A percentile compares a stretch with the other conserved stretches of the same genome.
Evolutionary conservation across 1,140 invertebrate species (phyloP).

Genomic region (Camponotus floridanus): DNA sequence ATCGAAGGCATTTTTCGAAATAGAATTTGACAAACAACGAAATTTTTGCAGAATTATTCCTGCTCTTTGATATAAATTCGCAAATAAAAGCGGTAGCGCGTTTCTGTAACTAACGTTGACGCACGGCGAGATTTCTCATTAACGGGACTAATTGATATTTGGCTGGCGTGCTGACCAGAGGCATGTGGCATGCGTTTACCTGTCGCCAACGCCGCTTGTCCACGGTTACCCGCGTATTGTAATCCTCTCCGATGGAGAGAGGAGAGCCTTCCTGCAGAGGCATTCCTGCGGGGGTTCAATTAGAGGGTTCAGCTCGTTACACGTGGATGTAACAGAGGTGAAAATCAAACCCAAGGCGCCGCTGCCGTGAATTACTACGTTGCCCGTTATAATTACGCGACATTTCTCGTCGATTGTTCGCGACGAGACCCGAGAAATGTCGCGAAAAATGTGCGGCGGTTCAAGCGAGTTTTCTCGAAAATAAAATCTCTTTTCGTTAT

Average conservation of each 20-base stretch:
- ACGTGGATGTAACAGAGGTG: constrained; percentile 50
- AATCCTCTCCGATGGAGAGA: constrained; percentile 61
- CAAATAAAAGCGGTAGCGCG: background rate
- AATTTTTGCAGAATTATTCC: background rate
- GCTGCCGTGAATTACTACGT: constrained; percentile 58
- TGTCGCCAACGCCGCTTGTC: constrained; percentile 64
- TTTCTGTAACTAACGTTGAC: constrained; percentile 42
- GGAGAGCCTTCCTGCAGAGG: constrained; percentile 53
- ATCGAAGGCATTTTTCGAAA: background rate
- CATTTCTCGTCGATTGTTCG: background rate
- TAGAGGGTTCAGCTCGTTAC: constrained; percentile 71
- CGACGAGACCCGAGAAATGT: constrained; percentile 5
- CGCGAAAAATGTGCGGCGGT: background rate
- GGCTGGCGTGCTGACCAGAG: constrained; percentile 60
- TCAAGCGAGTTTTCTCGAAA: background rate
- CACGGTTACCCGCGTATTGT: constrained; percentile 71
- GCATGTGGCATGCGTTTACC: constrained; percentile 65
- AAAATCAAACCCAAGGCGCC: constrained; percentile 68
- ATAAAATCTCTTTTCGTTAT: constrained; percentile 7
- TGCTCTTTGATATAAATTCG: background rate
- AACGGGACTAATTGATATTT: constrained; percentile 68
- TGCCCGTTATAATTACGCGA: constrained; percentile 56
- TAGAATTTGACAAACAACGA: background rate
- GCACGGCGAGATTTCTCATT: constrained; percentile 65
- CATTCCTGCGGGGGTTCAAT: constrained; percentile 71